Evolutionary conservation across 2,888 invertebrate genomes (phyloP), one percentile per base, ranked within the genome.

Genomic region (Prosopocoilus inquinatus): DNA sequence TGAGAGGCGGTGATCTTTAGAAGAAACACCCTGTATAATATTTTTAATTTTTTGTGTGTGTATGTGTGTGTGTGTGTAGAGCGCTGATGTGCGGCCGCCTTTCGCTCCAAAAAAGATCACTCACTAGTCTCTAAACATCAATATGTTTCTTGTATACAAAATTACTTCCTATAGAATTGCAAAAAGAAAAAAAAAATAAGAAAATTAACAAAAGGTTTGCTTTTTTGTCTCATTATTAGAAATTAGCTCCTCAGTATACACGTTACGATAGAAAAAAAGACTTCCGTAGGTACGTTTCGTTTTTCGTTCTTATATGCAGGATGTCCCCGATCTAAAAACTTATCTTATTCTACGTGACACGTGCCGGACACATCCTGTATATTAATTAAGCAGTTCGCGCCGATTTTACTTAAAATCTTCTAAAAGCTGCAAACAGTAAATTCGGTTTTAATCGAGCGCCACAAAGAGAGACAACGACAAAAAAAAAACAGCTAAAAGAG

Each of bases 131-230:
- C 50, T 50, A 50, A 50, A 43, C 43, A 44, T 35, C 43, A 50
- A 20, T 39, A 35, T 50, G 35, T 32, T 43, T 44, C 9, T 48
- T 50, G 50, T 50, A 50, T 50, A 50, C 50, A 50, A 50, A 50
- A 50, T 50, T 50, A 50, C 35, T 41, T 33, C 44, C 44, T 50
- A 43, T 9, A 49, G 16, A 47, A 34, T 9, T 13, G 36, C 39
- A 20, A 15, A 20, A 13, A 48, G n/a, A 48, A n/a, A 38, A 48
- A 9, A 35, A 3, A 13, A 48, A 15, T 38, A n/a, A 38, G 38
- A 9, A 35, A 3, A 28, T 3, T 34, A 35, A 35, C 50, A 44
- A 44, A 43, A 43, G 44, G 45, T 44, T 11, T 34, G 28, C 11
- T 35, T 34, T 20, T 28, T 12, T 41, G 16, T 35, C 13, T 28